Evolutionary conservation across 2,113 vertebrate genomes (phyloP).

Genomic region (Xiphophorus couchianus): DNA sequence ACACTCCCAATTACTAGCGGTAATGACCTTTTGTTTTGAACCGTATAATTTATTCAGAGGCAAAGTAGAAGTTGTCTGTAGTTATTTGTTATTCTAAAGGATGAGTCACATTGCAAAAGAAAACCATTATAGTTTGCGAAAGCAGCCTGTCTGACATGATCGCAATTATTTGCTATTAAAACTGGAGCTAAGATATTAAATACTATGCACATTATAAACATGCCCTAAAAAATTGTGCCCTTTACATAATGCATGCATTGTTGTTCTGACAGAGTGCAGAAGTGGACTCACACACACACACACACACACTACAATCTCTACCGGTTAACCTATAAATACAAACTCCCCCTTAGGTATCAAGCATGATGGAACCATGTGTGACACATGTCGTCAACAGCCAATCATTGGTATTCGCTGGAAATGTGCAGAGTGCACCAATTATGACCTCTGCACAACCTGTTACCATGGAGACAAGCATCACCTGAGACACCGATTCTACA

Average conservation of each 20-base stretch:
- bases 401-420: conserved; percentile 99
- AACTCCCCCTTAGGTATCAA: conserved; percentile 87
- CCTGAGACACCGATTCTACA: conserved; percentile 96
- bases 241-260: background rate
- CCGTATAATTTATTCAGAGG: background rate
- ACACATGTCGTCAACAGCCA: conserved; percentile 97
- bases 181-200: background rate
- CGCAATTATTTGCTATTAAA: background rate
- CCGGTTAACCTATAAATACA: background rate
- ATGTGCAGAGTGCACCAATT: conserved; percentile 98
- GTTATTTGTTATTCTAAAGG: background rate
- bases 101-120: background rate
- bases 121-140: background rate
- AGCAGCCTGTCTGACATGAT: background rate
- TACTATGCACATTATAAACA: background rate
- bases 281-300: background rate
- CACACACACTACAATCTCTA: background rate
- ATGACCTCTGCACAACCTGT: conserved; percentile 97
- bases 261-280: background rate
- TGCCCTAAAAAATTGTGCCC: background rate
- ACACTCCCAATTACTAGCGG: too few species aligned
- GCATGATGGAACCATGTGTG: conserved; percentile 99
- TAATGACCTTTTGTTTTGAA: background rate
- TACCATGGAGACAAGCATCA: conserved; percentile 99
- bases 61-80: background rate